Base-by-base conservation (phyloP, 2,113 vertebrate genomes). In the Myiagra hebetior region DNA sequence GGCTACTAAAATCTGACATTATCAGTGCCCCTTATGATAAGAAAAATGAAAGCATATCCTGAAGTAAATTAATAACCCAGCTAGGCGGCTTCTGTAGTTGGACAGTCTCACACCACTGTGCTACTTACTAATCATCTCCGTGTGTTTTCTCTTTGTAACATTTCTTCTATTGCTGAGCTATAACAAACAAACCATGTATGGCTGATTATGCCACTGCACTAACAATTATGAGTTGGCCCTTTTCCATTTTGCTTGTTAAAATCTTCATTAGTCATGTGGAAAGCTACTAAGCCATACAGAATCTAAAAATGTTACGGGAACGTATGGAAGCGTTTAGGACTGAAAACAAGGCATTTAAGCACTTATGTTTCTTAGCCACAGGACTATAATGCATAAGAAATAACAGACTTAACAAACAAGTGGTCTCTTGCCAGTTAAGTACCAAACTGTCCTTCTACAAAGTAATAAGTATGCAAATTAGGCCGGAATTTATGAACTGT, bases 181-280 rank as follows among this genome's bases (percentile, higher is more conserved):
- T 85, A 97, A 97, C 89, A 97, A 97, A 97, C 91, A 97, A 97
- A 93, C 94, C 35, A 11, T 79, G 95, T 91, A 95, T 31, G 83
- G 87, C 91, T 97, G 96, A 97, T 98, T 97, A 96, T 63, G 75
- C 85, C 91, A 86, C 84, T 80, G 60, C 83, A 95, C 72, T 92
- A 95, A 95, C 95, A 98, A 96, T 96, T 96, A 97, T 76, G 94
- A 89, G 75, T 62, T 98, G 97, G 97, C 96, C 55, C 67, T 84
- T 82, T 94, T 97, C 97, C 96, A 97, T 83, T 91, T 31, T 89
- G 85, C 94, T 94, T 96, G 82, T 94, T 96, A 96, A 98, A 98
- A 95, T 95, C 96, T 97, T 96, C 92, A 97, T 95, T 97, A 95
- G 91, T 89, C 92, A 81, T 90, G 75, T 86, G 74, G 72, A 96